These are phyloP conservation scores for Pelobates cultripes DNA, from an alignment of 2,797 vertebrate species.

Conservation along the genomic window DNA sequence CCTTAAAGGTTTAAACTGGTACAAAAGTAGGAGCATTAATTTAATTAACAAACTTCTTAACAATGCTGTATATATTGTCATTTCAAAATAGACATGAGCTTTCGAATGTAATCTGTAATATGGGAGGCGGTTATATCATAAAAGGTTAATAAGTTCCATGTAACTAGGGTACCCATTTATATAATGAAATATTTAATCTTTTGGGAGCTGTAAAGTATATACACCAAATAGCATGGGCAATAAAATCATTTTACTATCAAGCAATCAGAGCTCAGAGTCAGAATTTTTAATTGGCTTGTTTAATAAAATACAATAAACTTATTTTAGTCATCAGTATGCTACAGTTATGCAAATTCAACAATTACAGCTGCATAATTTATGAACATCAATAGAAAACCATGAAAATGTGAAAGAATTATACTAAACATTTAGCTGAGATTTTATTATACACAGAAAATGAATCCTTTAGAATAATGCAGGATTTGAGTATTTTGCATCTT, in stretches of 20 bases:
- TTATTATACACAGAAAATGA: conserved; percentile 65
- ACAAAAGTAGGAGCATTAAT: too few relatives aligned
- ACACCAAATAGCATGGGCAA: conserved; percentile 49
- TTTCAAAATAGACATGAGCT: too few relatives aligned
- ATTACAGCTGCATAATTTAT: conserved; percentile 77
- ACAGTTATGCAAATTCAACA: conserved; percentile 79
- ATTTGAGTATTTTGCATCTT: conserved; percentile 57
- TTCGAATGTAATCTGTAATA: too few relatives aligned
- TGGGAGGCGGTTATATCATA: too few relatives aligned
- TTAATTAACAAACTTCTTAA: too few relatives aligned
- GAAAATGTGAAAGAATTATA: conserved; percentile 62
- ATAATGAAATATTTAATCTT: conserved; percentile 54
- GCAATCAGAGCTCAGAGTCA: conserved; percentile 53
- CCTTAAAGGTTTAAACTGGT: too few relatives aligned
- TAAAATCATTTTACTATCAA: conserved; percentile 57
- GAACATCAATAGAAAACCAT: conserved; percentile 65
- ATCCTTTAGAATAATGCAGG: conserved; percentile 61
- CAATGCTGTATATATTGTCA: too few relatives aligned
- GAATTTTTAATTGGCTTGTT: conserved; percentile 79
- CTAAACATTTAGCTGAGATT: conserved; percentile 60
- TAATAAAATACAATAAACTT: conserved; percentile 79
- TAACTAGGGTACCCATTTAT: conserved; percentile 50
- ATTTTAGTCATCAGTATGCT: conserved; percentile 76
- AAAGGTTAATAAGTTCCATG: conserved; percentile 60
- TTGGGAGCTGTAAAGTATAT: conserved; percentile 48